Conservation (phyloP, 1,140 invertebrate genomes). For the Cotesia glomerata region DNA sequence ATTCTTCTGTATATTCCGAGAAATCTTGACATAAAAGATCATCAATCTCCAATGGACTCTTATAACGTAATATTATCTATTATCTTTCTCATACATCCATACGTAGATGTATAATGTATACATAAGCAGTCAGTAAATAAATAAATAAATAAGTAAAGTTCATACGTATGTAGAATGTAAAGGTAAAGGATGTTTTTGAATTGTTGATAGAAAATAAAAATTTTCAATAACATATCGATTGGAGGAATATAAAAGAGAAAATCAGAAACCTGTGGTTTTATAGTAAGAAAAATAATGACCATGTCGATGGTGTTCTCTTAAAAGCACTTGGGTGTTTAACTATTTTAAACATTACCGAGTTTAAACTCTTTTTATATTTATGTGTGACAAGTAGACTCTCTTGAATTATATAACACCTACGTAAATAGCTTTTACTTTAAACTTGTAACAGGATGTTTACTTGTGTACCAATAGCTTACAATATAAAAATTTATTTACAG, state of each 20-base stretch:
- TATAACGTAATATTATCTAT: too few species aligned
- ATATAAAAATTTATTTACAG: neutral
- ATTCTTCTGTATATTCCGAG: neutral
- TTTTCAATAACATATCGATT: neutral
- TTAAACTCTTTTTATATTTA: too few species aligned
- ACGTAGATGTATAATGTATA: too few species aligned
- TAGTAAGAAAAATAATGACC: neutral
- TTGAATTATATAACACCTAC: constrained; percentile 48
- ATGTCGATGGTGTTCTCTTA: constrained; percentile 36
- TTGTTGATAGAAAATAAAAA: neutral
- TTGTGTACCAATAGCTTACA: constrained; percentile 30
- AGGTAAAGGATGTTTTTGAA: neutral
- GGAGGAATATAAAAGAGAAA: constrained; percentile 1
- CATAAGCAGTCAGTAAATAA: too few species aligned
- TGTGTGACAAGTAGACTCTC: constrained; percentile 38
- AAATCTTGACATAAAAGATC: neutral
- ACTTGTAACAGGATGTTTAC: constrained; percentile 36
- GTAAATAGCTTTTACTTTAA: constrained; percentile 35
- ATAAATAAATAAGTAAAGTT: too few species aligned
- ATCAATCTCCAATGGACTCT: too few species aligned
- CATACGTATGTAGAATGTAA: neutral
- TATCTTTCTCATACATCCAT: too few species aligned
- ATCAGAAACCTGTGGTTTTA: neutral
- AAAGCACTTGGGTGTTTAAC: constrained; percentile 57
- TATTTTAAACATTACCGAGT: constrained; percentile 45